phyloP scores from a whole-genome alignment of 37 sponge, comb jelly and placozoan species.

The Hormiphora californensis region DNA sequence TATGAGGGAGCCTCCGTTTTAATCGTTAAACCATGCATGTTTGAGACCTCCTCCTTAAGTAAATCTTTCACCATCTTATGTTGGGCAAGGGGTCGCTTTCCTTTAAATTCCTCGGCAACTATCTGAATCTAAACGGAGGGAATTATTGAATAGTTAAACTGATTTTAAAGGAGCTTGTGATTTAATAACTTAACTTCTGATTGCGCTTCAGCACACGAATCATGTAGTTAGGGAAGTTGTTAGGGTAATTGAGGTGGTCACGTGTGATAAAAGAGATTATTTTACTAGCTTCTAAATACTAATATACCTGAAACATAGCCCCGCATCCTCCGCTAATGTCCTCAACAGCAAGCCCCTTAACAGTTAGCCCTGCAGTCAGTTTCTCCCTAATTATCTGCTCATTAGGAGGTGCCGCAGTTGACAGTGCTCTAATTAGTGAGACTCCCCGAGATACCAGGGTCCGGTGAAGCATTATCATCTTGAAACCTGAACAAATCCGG shows the following conservation, averaged over 20 bases:
- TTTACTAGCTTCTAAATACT: not conserved
- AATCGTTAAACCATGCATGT: conserved; percentile 9
- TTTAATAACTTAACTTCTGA: not conserved
- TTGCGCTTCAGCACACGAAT: not conserved
- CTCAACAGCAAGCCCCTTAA: not conserved
- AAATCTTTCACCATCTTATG: not conserved
- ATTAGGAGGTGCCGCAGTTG: not conserved
- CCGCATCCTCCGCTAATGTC: conserved; percentile 29
- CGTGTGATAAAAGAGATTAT: not conserved
- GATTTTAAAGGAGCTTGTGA: not conserved
- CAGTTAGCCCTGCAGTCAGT: not conserved
- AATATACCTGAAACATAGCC: conserved; percentile 17
- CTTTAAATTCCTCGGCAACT: not conserved
- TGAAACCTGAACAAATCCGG: too few relatives aligned
- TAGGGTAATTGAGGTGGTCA: too few relatives aligned
- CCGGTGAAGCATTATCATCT: too few relatives aligned
- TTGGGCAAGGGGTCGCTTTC: not conserved
- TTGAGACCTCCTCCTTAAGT: not conserved
- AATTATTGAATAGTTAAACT: too few relatives aligned
- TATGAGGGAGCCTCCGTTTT: conserved; percentile 27
- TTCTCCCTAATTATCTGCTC: not conserved
- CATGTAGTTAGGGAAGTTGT: too few relatives aligned
- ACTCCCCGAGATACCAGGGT: too few relatives aligned
- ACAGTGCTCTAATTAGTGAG: too few relatives aligned
- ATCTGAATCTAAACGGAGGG: not conserved